These are phyloP conservation scores for Triplophysa rosa DNA, from an alignment of 2,113 vertebrate species.

Conservation along the genomic window DNA sequence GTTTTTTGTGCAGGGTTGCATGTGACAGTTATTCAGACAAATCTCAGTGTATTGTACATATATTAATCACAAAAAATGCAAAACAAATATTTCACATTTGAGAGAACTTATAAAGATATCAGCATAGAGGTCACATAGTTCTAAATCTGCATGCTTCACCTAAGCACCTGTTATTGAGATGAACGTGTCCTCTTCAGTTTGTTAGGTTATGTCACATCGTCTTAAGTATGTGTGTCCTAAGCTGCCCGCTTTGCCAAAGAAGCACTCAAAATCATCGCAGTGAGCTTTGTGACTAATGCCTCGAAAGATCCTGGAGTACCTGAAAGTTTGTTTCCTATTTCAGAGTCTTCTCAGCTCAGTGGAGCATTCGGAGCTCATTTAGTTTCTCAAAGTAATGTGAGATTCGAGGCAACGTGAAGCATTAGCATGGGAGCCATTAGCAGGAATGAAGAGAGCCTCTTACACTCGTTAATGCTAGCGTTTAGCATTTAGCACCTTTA, in stretches of 20 bases:
- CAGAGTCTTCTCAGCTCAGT: conserved; percentile 28
- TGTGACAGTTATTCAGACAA: too few relatives aligned
- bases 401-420: not conserved
- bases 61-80: too few relatives aligned
- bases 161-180: not conserved
- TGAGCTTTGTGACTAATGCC: conserved; percentile 13
- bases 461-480: conserved; percentile 28
- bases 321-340: conserved; percentile 21
- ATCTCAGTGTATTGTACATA: too few relatives aligned
- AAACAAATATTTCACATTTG: too few relatives aligned
- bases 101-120: too few relatives aligned
- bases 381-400: conserved; percentile 26
- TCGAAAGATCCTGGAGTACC: conserved; percentile 7
- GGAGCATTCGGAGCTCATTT: conserved; percentile 39
- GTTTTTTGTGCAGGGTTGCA: too few relatives aligned
- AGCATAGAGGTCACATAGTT: too few relatives aligned
- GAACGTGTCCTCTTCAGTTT: not conserved
- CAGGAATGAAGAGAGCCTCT: conserved; percentile 32
- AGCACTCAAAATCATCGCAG: not conserved
- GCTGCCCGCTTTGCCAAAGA: not conserved
- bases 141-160: too few relatives aligned
- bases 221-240: not conserved
- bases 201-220: not conserved
- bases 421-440: conserved; percentile 36
- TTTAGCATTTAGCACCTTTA: conserved; percentile 28